Base-by-base conservation (phyloP, 2,888 invertebrate species). In the Cyrtodaria siliqua region DNA sequence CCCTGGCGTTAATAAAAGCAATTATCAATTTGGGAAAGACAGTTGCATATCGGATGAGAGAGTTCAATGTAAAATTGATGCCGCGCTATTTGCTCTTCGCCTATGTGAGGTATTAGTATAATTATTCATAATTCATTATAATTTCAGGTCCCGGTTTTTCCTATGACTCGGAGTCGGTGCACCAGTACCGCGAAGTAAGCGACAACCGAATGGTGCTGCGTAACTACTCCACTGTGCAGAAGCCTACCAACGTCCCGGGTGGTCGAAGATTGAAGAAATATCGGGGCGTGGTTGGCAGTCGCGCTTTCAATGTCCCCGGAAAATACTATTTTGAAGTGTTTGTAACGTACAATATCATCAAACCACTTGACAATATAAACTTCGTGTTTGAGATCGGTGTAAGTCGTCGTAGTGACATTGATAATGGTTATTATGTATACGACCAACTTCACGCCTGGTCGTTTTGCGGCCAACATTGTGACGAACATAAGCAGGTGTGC, bases 371-470 rank as follows among this genome's bases (percentile, higher is more conserved):
- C 53, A 84, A 81, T 52, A 79, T 79, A 2, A 85, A 85, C 44
- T 81, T 84, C 44, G 76, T 84, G 38, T 85, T 82, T 68, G 85
- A 84, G 62, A 68, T 85, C 12, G 85, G 82, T 12, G 52, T 84
- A 14, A 74, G 82, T 72, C 74, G 78, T 2, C 69, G 77, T 0
- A 52, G 70, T 20, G 85, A 84, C 23, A 72, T 85, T 40, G 85
- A 85, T 55, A 72, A 73, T 26, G 82, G 82, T 9, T 80, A 85
- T 63, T 85, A 83, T 42, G 79, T 85, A 0, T 85, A 85, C 29
- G 83, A 85, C 56, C 82, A 85, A 50, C 74, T 66, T 33, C 67
- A 79, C 33, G 83, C 82, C 4, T 84, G 83, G 85, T 82, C 83
- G 14, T 81, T 85, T 49, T 85, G 83, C 66, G 83, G 75, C 12